Percentiles rank a stretch among this genome's conserved stretches.
These are phyloP conservation scores for Castor canadensis DNA, from an alignment of 2,113 vertebrate genomes.

Conservation along the genomic window DNA sequence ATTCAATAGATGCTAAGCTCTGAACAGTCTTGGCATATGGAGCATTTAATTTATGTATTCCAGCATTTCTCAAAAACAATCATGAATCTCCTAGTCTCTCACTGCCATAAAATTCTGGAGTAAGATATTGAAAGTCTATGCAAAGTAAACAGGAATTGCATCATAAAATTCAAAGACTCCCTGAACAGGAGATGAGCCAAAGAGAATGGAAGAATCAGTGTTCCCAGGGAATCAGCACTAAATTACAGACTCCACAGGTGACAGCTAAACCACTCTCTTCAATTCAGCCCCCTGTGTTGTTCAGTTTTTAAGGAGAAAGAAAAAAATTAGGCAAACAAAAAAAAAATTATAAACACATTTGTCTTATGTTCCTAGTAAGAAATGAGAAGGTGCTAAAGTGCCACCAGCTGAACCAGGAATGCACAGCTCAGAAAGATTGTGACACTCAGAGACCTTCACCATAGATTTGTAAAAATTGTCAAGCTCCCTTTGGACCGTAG, in stretches of 20 bases:
- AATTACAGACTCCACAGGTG: not conserved
- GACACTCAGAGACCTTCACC: not conserved
- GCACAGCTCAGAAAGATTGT: not conserved
- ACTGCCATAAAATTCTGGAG: not conserved
- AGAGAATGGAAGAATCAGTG: not conserved
- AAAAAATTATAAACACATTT: not conserved
- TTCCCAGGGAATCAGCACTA: not conserved
- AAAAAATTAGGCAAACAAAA: not conserved
- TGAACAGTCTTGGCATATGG: not conserved
- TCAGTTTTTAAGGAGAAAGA: not conserved
- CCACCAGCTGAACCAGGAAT: not conserved
- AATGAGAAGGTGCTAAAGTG: not conserved
- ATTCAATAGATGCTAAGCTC: not conserved
- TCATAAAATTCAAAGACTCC: not conserved
- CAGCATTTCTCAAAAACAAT: not conserved
- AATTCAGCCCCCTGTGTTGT: not conserved
- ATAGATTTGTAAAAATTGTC: not conserved
- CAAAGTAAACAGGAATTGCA: not conserved
- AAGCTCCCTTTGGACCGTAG: not conserved
- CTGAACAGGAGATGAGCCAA: not conserved
- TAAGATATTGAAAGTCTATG: not conserved
- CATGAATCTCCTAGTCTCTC: too few species aligned
- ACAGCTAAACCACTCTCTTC: not conserved
- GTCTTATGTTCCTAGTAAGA: not conserved
- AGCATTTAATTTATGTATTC: not conserved